Evolutionary conservation across 2,888 invertebrate genomes (phyloP), one percentile per base, ranked within the genome.

Genomic region (Dasysyrphus albostriatus): DNA sequence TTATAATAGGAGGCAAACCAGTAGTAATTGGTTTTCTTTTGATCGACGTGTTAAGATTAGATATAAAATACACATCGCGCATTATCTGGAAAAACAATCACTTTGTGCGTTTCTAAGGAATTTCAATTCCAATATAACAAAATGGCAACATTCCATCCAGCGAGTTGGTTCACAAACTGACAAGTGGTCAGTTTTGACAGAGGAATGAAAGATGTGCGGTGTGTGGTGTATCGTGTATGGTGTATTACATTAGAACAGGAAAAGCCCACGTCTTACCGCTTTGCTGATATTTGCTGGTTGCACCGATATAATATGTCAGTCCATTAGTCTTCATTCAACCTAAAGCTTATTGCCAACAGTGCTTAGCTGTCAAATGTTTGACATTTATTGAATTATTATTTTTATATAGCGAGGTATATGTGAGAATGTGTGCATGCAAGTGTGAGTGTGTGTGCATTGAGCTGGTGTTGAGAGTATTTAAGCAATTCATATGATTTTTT

Each of bases 1-100:
- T 72, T 80, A 84, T 72, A 84, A 72, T 59, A 67, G 75, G 76
- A 76, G 84, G 80, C 58, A 63, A 83, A 75, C 80, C 44, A 56
- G 80, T 78, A 76, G 77, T 78, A 72, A 72, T 79, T 63, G 49
- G 61, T 54, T 74, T 70, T 69, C 37, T 51, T 73, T 54, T 44
- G 49, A 78, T 74, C 16, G 74, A 78, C 61, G 39, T 61, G 19
- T 16, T 47, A 61, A 42, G 83, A 83, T 78, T 70, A 69, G 78
- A 78, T 74, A 61, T 3, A 63, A 32, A 39, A 54, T 9, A 47
- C 42, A 29, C 61, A 49, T n/a, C 44, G 7, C 44, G 7, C n/a
- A 14, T 16, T 32, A 4, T 47, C n/a, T 9, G n/a, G 3, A 29
- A 34, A 29, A 10, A 54, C 24, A 39, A 51, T 69, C 69, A 54